phyloP scores from a whole-genome alignment of 2,888 invertebrate genomes.

The Drosophila limbata region DNA sequence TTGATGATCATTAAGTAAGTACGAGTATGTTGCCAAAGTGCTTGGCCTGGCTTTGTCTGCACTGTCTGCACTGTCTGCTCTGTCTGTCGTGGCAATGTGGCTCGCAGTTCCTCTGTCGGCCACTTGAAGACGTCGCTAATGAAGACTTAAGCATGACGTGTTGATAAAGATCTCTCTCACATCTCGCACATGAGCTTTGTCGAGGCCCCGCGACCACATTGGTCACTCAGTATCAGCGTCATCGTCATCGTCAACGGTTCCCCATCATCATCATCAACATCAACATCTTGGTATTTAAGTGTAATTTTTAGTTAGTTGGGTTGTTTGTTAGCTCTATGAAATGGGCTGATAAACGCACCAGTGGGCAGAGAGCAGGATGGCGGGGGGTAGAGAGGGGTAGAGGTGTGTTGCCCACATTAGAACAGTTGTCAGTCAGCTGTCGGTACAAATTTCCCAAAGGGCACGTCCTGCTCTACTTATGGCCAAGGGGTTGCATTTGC shows the following conservation, averaged over 20 bases:
- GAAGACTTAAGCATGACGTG: slow-evolving; percentile 83
- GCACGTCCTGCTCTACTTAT: slow-evolving; percentile 49
- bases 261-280: neutral
- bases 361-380: slow-evolving; percentile 5
- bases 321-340: slow-evolving; percentile 52
- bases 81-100: neutral
- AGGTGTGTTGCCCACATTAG: slow-evolving; percentile 54
- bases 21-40: slow-evolving; percentile 47
- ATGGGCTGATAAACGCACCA: slow-evolving; percentile 66
- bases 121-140: slow-evolving; percentile 75
- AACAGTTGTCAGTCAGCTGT: slow-evolving; percentile 72
- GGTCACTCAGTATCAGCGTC: slow-evolving; percentile 34
- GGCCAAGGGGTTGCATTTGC: slow-evolving; percentile 58
- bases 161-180: slow-evolving; percentile 72
- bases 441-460: slow-evolving; percentile 68
- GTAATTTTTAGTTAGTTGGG: slow-evolving; percentile 29
- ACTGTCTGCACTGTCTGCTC: neutral
- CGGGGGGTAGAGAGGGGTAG: neutral
- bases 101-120: slow-evolving; percentile 32
- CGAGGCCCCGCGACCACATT: slow-evolving; percentile 30
- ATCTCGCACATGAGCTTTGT: slow-evolving; percentile 35
- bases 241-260: slow-evolving; percentile 1
- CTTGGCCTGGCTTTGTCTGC: slow-evolving; percentile 33
- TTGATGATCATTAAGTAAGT: slow-evolving; percentile 67
- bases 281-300: slow-evolving; percentile 44